phyloP scores from a whole-genome alignment of 1,140 invertebrate species.

The Protaetia brevitarsis region DNA sequence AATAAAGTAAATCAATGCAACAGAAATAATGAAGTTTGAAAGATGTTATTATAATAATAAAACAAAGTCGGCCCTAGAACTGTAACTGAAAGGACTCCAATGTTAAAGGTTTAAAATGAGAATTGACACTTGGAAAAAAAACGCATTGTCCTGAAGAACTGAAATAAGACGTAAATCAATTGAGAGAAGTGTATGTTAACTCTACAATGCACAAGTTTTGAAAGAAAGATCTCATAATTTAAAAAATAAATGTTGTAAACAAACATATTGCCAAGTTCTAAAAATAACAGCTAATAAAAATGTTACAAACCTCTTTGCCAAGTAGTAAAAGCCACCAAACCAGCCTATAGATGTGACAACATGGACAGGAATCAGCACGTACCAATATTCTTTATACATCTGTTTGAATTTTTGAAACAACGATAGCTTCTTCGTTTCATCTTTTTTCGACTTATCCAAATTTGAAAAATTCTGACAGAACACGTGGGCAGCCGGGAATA shows the following conservation, averaged over 20 bases:
- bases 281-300: background rate
- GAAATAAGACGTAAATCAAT: background rate
- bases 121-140: background rate
- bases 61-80: background rate
- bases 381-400: conserved; percentile 93
- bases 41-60: no score
- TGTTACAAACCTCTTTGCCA: conserved; percentile 73
- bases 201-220: no score
- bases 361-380: conserved; percentile 88
- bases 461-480: background rate
- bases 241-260: conserved; percentile 9
- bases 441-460: background rate
- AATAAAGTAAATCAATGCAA: background rate
- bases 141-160: background rate
- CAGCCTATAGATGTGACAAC: conserved; percentile 79
- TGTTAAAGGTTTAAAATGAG: no score
- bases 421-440: conserved; percentile 52
- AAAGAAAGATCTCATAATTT: background rate
- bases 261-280: conserved; percentile 2
- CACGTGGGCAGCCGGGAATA: background rate
- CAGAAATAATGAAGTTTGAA: background rate
- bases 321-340: conserved; percentile 81
- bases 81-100: no score
- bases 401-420: conserved; percentile 84
- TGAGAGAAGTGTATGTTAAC: no score